Evolutionary conservation across 2,113 vertebrate genomes (phyloP).

Genomic region (Psittacula cyanocephala): DNA sequence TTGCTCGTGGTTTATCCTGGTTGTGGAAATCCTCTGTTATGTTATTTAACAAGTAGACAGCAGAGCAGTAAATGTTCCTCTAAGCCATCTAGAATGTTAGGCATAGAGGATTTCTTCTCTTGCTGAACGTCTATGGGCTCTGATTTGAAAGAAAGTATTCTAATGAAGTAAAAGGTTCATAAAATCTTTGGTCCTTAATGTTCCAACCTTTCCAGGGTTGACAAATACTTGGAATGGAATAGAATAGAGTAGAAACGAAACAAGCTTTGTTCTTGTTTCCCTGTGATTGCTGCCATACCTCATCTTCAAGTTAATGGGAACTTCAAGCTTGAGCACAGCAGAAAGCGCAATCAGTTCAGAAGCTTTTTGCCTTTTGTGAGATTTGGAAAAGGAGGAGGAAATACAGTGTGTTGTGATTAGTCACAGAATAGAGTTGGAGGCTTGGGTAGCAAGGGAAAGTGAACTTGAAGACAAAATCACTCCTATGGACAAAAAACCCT

Average conservation of each 20-base stretch:
- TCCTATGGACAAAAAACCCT: accelerated
- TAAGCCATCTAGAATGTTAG: accelerated
- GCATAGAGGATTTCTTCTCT: neutral
- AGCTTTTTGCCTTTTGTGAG: neutral
- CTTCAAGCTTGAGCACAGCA: neutral
- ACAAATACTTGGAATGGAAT: neutral
- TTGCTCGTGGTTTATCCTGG: neutral
- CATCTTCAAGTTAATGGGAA: neutral
- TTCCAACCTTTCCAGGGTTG: neutral
- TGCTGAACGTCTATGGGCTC: neutral
- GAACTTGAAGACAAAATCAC: neutral
- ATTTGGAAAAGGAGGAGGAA: neutral
- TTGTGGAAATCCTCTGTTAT: accelerated
- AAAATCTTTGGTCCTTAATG: neutral
- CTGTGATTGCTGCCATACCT: neutral
- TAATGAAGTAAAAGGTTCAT: neutral
- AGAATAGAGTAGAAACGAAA: neutral
- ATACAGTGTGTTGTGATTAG: neutral
- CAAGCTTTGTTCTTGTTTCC: neutral
- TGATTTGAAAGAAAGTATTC: neutral
- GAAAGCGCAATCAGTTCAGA: neutral
- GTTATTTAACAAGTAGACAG: accelerated
- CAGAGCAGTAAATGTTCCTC: neutral
- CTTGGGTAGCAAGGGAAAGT: neutral
- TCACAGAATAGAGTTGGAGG: neutral